phyloP scores from a whole-genome alignment of 2,888 invertebrate genomes.

The Cataglyphis rosenhaueri region DNA sequence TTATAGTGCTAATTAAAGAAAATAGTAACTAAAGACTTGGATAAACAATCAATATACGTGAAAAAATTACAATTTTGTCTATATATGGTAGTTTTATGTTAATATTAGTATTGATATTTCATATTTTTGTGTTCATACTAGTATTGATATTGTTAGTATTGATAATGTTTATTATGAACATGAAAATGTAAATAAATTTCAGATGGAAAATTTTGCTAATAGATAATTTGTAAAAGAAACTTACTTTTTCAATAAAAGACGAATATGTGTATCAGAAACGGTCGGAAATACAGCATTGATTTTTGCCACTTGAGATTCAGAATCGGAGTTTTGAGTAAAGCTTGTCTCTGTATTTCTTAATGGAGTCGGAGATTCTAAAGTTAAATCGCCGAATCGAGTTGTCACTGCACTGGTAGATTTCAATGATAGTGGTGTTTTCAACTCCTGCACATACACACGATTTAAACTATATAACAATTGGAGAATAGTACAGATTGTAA shows the following conservation, averaged over 20 bases:
- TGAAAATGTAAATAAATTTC: constrained; percentile 29
- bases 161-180: neutral
- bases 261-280: constrained; percentile 95
- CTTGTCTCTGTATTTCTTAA: constrained; percentile 87
- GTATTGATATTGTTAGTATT: neutral
- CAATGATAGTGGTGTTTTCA: constrained; percentile 83
- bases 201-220: constrained; percentile 23
- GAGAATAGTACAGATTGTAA: neutral
- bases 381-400: constrained; percentile 83
- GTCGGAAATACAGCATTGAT: constrained; percentile 96
- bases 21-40: constrained; percentile 41
- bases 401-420: constrained; percentile 83
- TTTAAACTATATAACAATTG: constrained; percentile 6
- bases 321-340: constrained; percentile 88
- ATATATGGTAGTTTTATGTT: neutral
- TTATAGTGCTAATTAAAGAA: constrained; percentile 49
- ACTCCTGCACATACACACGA: constrained; percentile 76
- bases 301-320: constrained; percentile 91
- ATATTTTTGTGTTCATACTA: neutral
- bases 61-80: constrained; percentile 15
- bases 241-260: constrained; percentile 95
- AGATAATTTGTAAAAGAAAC: constrained; percentile 81
- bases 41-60: constrained; percentile 2
- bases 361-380: constrained; percentile 83
- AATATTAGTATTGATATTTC: constrained; percentile 1